Evolutionary conservation across 2,888 invertebrate genomes (phyloP), one percentile per base, ranked within the genome.

Genomic region (Temnothorax unifasciatus): DNA sequence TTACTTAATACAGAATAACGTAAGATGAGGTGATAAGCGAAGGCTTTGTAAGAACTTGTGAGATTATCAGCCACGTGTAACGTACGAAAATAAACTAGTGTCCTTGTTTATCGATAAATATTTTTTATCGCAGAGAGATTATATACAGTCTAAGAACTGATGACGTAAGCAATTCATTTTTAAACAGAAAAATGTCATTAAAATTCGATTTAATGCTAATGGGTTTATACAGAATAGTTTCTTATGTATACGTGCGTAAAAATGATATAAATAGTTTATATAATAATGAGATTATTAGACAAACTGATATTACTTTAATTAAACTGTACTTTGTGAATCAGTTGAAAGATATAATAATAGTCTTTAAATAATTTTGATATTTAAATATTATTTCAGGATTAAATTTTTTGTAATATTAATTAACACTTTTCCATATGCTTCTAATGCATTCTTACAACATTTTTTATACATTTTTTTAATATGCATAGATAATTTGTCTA

Each of bases 1-100:
- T 73, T 57, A 57, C 41, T 57, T 73, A 73, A 57, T 71, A 71
- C 9, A 73, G 5, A 73, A 21, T 66, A 66, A 66, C 44, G n/a
- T 57, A 25, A 73, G 38, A 25, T 15, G 18, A 57, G 11, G 21
- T 50, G 9, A 41, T 29, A 15, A 2, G 18, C n/a, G 34, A 63
- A 41, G 13, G 18, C 1, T 68, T 41, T 57, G 25, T 15, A 25
- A 73, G 11, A 54, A 34, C 52, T 34, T 71, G 8, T 52, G 21
- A 71, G 4, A 41, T 38, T 57, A 73, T 41, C 38, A 73, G 41
- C 11, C 25, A 57, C 57, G 73, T 18, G 41, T 41, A 41, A 57
- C 11, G 73, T 9, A 25, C 29, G 5, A 25, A 25, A 57, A 73
- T 73, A 73, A 54, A 41, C 11, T 34, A 34, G 11, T 57, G 15